Percentiles rank a stretch among this genome's conserved stretches.
phyloP scores from a whole-genome alignment of 2,113 vertebrate species.

The Solea solea region DNA sequence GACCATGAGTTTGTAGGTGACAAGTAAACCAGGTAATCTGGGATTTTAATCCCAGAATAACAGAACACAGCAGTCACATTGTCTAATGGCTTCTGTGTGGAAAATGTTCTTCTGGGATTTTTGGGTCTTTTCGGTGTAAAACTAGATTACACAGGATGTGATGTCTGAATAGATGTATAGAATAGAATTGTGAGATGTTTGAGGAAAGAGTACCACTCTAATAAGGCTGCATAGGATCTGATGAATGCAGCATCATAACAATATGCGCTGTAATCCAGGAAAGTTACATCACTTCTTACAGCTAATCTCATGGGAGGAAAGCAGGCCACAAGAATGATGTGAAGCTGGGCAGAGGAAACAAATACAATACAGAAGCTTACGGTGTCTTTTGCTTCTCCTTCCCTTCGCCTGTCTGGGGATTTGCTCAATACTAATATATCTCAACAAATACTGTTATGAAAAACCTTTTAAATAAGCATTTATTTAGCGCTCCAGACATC shows the following conservation, averaged over 20 bases:
- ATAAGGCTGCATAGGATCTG: slow-evolving; percentile 43
- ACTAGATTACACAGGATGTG: slow-evolving; percentile 1
- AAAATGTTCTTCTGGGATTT: slow-evolving; percentile 14
- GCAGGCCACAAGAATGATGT: slow-evolving; percentile 29
- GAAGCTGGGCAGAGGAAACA: slow-evolving; percentile 33
- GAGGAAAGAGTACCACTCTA: slow-evolving; percentile 34
- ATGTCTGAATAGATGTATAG: slow-evolving; percentile 19
- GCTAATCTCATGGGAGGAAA: slow-evolving; percentile 55
- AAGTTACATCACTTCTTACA: slow-evolving; percentile 42
- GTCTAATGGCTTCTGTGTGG: slow-evolving; percentile 24
- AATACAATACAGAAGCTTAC: slow-evolving; percentile 17
- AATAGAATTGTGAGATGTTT: slow-evolving; percentile 28
- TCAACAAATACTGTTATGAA: too few relatives aligned
- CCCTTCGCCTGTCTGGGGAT: background rate
- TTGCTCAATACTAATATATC: too few relatives aligned
- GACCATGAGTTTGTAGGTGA: slow-evolving; percentile 13
- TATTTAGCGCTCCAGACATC: too few relatives aligned
- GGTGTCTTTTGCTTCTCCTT: background rate
- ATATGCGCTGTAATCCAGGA: slow-evolving; percentile 40
- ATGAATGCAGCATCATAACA: slow-evolving; percentile 46
- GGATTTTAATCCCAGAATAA: slow-evolving; percentile 20
- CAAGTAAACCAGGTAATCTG: too few relatives aligned
- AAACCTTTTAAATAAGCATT: too few relatives aligned
- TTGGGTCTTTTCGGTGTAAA: slow-evolving; percentile 5
- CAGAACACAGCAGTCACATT: slow-evolving; percentile 16